phyloP scores from a whole-genome alignment of 2,113 vertebrate genomes.

The Theristicus caerulescens region DNA sequence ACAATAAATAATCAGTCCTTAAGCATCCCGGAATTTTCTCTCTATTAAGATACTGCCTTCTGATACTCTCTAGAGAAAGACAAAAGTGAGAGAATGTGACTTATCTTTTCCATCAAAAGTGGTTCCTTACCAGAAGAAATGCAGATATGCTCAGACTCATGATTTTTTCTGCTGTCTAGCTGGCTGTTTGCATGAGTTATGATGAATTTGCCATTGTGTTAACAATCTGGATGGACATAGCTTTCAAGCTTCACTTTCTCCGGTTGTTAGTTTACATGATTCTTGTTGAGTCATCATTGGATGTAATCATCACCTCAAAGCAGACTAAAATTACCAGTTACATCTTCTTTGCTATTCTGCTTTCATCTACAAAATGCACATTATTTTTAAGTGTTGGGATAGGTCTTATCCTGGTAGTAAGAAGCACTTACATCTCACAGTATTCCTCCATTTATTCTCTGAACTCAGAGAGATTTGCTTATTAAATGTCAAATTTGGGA shows the following conservation, averaged over 20 bases:
- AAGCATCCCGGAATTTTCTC: not conserved
- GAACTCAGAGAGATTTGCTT: not conserved
- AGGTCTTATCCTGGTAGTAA: not conserved
- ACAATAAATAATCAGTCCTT: not conserved
- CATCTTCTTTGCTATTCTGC: not conserved
- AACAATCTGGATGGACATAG: not conserved
- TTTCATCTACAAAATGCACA: not conserved
- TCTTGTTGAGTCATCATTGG: not conserved
- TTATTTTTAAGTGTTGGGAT: not conserved
- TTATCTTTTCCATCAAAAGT: not conserved
- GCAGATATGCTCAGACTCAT: not conserved
- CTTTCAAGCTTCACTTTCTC: not conserved
- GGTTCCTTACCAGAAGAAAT: not conserved
- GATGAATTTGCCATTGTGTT: not conserved
- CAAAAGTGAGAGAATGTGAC: not conserved
- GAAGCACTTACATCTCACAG: not conserved
- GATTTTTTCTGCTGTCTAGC: not conserved
- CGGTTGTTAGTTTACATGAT: not conserved
- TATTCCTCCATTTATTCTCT: not conserved
- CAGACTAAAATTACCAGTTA: not conserved
- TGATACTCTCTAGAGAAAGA: not conserved
- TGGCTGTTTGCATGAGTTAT: not conserved
- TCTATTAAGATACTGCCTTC: not conserved
- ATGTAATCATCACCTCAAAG: not conserved
- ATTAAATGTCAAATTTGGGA: not conserved